Percentiles rank a stretch among this genome's conserved stretches.
phyloP scores from a whole-genome alignment of 2,888 invertebrate species.

The Eupithecia inturbata region DNA sequence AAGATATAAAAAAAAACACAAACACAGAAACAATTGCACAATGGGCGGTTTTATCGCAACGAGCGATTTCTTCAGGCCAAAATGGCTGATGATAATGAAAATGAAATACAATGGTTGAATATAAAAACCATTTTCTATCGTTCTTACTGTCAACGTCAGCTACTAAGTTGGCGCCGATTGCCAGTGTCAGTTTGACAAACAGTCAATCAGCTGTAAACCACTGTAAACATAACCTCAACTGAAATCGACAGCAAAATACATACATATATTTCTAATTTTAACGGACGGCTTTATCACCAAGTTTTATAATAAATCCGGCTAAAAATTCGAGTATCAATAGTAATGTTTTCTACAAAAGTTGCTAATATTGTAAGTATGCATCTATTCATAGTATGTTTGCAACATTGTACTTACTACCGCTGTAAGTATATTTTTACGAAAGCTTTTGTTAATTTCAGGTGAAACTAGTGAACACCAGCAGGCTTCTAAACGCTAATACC shows the following conservation, averaged over 20 bases:
- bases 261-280: not conserved
- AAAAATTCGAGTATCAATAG: not conserved
- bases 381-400: not conserved
- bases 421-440: not conserved
- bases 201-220: not conserved
- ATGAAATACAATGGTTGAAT: too few species aligned
- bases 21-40: too few species aligned
- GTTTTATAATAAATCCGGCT: not conserved
- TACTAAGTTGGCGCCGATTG: too few species aligned
- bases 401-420: not conserved
- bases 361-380: slow-evolving; percentile 5
- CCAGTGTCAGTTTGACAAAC: too few species aligned
- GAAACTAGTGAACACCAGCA: slow-evolving; percentile 42
- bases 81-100: too few species aligned
- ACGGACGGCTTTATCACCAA: not conserved
- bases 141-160: too few species aligned
- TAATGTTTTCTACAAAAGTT: slow-evolving; percentile 9
- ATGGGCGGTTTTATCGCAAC: too few species aligned
- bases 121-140: too few species aligned
- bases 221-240: slow-evolving; percentile 5
- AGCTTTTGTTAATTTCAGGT: slow-evolving; percentile 52
- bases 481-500: slow-evolving; percentile 45
- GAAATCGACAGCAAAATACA: not conserved
- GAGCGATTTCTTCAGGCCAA: too few species aligned
- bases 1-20: too few species aligned